phyloP scores from a whole-genome alignment of 2,888 invertebrate species.

The Hirtodrosophila cameraria region DNA sequence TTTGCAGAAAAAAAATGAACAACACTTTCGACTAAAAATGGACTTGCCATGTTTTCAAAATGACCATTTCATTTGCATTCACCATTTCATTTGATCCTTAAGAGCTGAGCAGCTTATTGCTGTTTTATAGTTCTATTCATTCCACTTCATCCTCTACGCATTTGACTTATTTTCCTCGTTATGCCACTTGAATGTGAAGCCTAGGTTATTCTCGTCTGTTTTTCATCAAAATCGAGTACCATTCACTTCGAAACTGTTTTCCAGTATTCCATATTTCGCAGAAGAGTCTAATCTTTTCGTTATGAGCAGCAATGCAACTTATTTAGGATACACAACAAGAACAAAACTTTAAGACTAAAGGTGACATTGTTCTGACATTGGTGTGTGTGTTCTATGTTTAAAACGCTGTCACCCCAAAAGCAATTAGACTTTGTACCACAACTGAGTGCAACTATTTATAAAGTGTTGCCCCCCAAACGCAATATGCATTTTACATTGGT shows the following conservation, averaged over 20 bases:
- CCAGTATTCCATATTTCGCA: slow-evolving; percentile 10
- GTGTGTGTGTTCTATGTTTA: slow-evolving; percentile 34
- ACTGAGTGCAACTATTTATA: slow-evolving; percentile 38
- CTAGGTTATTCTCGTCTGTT: neutral
- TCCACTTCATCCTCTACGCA: too few relatives aligned
- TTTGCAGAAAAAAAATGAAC: too few relatives aligned
- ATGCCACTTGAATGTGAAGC: neutral
- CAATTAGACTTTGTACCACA: slow-evolving; percentile 24
- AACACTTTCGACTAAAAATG: too few relatives aligned
- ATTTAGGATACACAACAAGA: slow-evolving; percentile 19
- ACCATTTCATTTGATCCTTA: too few relatives aligned
- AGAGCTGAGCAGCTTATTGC: too few relatives aligned
- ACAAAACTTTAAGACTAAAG: neutral
- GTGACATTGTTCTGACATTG: too few relatives aligned
- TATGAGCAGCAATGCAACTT: neutral
- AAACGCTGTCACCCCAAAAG: slow-evolving; percentile 28
- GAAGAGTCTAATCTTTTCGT: slow-evolving; percentile 16
- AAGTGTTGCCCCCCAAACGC: neutral
- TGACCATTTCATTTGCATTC: too few relatives aligned
- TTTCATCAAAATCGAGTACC: neutral
- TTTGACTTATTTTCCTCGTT: neutral
- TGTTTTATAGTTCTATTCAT: too few relatives aligned
- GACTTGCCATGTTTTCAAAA: too few relatives aligned
- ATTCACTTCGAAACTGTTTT: neutral
- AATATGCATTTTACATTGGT: slow-evolving; percentile 4